Base-by-base conservation (phyloP, 2,888 invertebrate species). In the Julus scandinavius region DNA sequence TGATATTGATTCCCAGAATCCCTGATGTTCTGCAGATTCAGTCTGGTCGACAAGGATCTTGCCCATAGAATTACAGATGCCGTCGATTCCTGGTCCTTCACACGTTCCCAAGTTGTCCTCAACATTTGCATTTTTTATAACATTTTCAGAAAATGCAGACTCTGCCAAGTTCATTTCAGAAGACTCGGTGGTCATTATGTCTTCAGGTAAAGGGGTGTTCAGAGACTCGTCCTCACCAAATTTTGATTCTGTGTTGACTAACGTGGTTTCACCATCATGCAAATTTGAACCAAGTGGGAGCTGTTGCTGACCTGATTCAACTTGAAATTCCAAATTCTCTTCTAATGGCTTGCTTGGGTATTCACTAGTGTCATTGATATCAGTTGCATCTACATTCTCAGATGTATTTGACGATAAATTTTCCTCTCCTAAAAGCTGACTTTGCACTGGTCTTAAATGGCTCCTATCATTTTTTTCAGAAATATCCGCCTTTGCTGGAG, bases 81-180 rank as follows among this genome's bases (percentile, higher is more conserved):
- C 54, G 54, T 87, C 87, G 20, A 40, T 54, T 17, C 40, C 40
- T 9, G 40, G 45, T 17, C 54, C 87, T n/a, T 87, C 54, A n/a
- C 45, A 40, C 2, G 50, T 87, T 50, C 54, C 87, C 29, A 50
- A 54, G 17, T 54, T 87, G 54, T 49, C 49, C 29, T 87, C 87
- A 11, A 87, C 50, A 38, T 50, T 87, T 45, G n/a, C 87, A 87
- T 87, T 87, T 50, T 38, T 86, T 13, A 49, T 49, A 38, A 45
- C 11, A 38, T 17, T 6, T 84, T 41, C 49, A 5, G 41, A 49
- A 85, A 85, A 72, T 72, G 29, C 72, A 72, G 29, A 9, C 29
- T 72, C 72, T 72, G 20, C 72, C 29, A 72, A 72, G 29, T 72
- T 20, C 29, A 20, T 20, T 11, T 29, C 29, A 7, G 20, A 6